Base-by-base conservation (phyloP, 1,140 invertebrate species). In the Chlorops oryzae region DNA sequence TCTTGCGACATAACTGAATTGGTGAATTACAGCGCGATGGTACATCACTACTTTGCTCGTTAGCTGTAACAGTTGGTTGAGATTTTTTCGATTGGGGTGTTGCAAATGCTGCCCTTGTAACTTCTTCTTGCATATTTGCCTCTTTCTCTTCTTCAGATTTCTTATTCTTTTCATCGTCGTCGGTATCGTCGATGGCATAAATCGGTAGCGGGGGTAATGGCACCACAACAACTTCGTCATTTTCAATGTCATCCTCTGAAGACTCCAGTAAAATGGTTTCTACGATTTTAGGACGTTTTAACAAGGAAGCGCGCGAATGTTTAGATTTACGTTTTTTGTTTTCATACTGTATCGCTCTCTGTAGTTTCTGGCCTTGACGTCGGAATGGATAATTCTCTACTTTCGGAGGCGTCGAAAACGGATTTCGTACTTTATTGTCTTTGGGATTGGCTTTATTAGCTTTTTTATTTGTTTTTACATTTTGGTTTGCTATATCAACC, bases 321-420 rank as follows among this genome's bases (percentile, higher is more conserved):
- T 63, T 66, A 0, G 66, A 63, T 46, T 70, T 70, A n/a, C 57
- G 51, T 41, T 62, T 61, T 39, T 70, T 70, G 13, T 44, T 37
- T n/a, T 52, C 54, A 6, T 66, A 13, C 6, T 48, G 50, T 27
- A 62, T 52, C 2, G 59, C 44, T 50, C 60, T 62, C 27, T 63
- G 55, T 9, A 70, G 32, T 50, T 70, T 70, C 6, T 57, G 57
- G 47, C 37, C 51, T 17, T 59, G 46, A 38, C 65, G 63, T 21
- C 12, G 54, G 51, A 69, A 69, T 2, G 59, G 65, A 10, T 48
- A 34, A 37, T 48, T 51, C 35, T 10, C 18, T 28, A 3, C 2
- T 9, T 32, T 32, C 9, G 28, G 28, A 32, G 28, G 28, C 9
- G 28, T 9, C 15, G 28, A 15, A 32, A 15, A 20, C 25, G 18